Evolutionary conservation across 2,113 vertebrate species (phyloP).

Genomic region (Gobio gobio): DNA sequence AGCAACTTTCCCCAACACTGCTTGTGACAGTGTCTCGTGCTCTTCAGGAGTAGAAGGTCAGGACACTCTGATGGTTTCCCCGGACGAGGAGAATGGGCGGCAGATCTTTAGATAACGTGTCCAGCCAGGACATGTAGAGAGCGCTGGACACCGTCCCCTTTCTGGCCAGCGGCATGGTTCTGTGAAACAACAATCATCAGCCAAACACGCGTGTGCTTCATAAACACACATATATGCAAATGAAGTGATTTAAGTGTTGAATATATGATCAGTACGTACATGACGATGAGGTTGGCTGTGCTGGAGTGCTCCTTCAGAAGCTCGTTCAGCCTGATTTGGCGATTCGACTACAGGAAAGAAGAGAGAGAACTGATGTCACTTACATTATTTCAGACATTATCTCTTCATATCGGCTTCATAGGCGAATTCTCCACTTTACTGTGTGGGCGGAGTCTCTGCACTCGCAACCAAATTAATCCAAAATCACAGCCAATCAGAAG

Average conservation of each 20-base stretch:
- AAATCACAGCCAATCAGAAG: too few relatives aligned
- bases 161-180: constrained; percentile 93
- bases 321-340: constrained; percentile 96
- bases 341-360: constrained; percentile 82
- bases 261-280: constrained; percentile 80
- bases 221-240: not conserved
- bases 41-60: constrained; percentile 95
- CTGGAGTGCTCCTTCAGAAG: constrained; percentile 94
- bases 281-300: constrained; percentile 94
- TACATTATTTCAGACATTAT: not conserved
- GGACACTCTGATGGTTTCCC: constrained; percentile 97
- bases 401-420: too few relatives aligned
- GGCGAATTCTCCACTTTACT: too few relatives aligned
- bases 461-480: too few relatives aligned
- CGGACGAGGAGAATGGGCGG: constrained; percentile 93
- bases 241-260: not conserved
- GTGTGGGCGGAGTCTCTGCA: too few relatives aligned
- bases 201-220: not conserved
- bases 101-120: constrained; percentile 89
- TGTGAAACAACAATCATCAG: constrained; percentile 53
- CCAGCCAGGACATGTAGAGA: constrained; percentile 97
- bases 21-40: not conserved
- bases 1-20: too few relatives aligned
- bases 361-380: not conserved
- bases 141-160: constrained; percentile 95